A percentile compares a stretch with the other conserved stretches of the same genome.
Evolutionary conservation across 2,113 vertebrate species (phyloP).

Genomic region (Macquaria australasica): DNA sequence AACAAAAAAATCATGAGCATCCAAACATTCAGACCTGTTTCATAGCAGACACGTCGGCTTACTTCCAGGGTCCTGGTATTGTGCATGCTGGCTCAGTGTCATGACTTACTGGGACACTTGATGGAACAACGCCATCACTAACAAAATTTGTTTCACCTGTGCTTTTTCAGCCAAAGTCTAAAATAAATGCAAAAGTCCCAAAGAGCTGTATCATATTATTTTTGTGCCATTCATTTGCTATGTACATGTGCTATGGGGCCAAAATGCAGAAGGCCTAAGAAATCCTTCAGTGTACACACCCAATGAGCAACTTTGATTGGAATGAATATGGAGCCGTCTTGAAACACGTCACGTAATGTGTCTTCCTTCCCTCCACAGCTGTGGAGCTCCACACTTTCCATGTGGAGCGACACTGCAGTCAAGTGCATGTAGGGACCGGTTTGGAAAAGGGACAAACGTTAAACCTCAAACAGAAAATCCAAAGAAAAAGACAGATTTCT

Average conservation of each 20-base stretch:
- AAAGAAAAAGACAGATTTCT: neutral
- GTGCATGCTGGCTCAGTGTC: too few relatives aligned
- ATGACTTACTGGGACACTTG: too few relatives aligned
- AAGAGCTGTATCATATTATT: neutral
- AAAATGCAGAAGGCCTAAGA: neutral
- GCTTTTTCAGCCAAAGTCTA: too few relatives aligned
- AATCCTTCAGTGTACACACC: neutral
- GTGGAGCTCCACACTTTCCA: neutral
- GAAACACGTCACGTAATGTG: neutral
- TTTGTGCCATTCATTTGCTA: too few relatives aligned
- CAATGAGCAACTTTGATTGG: neutral
- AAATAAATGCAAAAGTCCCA: neutral
- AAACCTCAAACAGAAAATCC: neutral
- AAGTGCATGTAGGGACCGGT: neutral
- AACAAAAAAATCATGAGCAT: too few relatives aligned
- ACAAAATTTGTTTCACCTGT: too few relatives aligned
- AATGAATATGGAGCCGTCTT: neutral
- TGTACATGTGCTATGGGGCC: too few relatives aligned
- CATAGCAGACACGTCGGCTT: too few relatives aligned
- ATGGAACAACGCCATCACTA: too few relatives aligned
- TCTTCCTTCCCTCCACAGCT: neutral
- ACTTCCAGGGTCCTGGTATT: too few relatives aligned
- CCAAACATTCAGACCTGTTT: too few relatives aligned
- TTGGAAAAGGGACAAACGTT: neutral
- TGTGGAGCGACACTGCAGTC: neutral